These are phyloP conservation scores for Musca vetustissima DNA, from an alignment of 1,140 invertebrate genomes.

Conservation along the genomic window DNA sequence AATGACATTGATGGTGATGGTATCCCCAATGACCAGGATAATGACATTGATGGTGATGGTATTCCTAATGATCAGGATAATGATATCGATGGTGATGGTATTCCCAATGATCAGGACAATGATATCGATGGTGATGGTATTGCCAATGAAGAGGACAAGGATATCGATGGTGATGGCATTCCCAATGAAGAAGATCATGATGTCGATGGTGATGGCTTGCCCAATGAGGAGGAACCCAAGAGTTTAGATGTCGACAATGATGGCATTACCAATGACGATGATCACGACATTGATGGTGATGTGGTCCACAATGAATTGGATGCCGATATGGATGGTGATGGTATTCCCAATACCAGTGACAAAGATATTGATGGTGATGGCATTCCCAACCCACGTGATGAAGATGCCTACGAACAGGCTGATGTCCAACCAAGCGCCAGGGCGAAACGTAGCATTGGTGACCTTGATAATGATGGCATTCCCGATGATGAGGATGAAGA, in stretches of 20 bases:
- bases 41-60: slow-evolving; percentile 47
- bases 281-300: slow-evolving; percentile 50
- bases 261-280: slow-evolving; percentile 50
- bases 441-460: slow-evolving; percentile 46
- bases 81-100: slow-evolving; percentile 46
- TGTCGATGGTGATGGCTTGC: slow-evolving; percentile 29
- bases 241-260: slow-evolving; percentile 42
- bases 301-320: slow-evolving; percentile 48
- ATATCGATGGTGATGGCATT: slow-evolving; percentile 30
- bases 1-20: slow-evolving; percentile 52
- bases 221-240: slow-evolving; percentile 38
- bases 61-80: slow-evolving; percentile 43
- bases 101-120: slow-evolving; percentile 36
- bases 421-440: slow-evolving; percentile 54
- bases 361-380: slow-evolving; percentile 56
- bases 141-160: slow-evolving; percentile 31
- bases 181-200: slow-evolving; percentile 28
- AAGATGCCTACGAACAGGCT: slow-evolving; percentile 42
- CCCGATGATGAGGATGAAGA: slow-evolving; percentile 20
- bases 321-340: slow-evolving; percentile 49
- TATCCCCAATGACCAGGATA: slow-evolving; percentile 30
- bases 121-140: slow-evolving; percentile 38
- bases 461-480: slow-evolving; percentile 34
- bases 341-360: slow-evolving; percentile 44
- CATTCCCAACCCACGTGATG: slow-evolving; percentile 44